phyloP scores from a whole-genome alignment of 92 coral and sea anemone genomes.

The Siderastrea siderea region DNA sequence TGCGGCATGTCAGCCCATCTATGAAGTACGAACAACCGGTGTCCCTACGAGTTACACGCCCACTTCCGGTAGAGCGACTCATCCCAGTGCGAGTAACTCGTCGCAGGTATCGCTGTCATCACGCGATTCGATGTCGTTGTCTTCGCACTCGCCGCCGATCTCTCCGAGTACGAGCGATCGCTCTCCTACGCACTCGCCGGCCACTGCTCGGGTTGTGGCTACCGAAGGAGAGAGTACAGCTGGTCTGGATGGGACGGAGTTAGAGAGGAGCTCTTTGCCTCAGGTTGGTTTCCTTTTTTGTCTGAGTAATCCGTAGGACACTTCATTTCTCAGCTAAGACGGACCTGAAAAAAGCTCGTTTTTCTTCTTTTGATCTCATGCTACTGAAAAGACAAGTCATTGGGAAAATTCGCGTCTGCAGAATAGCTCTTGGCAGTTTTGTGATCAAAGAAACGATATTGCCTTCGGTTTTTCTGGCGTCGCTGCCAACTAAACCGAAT shows the following conservation, averaged over 20 bases:
- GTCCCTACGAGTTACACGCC: slow-evolving; percentile 82
- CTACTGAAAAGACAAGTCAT: no score
- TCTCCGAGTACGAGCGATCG: slow-evolving; percentile 93
- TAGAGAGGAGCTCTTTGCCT: slow-evolving; percentile 69
- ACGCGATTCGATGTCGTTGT: slow-evolving; percentile 95
- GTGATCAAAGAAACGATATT: no score
- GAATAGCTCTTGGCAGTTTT: no score
- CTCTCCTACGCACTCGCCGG: slow-evolving; percentile 83
- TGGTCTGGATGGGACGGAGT: slow-evolving; percentile 74
- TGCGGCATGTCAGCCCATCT: slow-evolving; percentile 59
- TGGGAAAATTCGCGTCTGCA: no score
- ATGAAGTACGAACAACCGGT: slow-evolving; percentile 81
- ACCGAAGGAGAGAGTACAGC: slow-evolving; percentile 79
- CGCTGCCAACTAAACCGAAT: no score
- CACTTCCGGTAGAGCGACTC: slow-evolving; percentile 77
- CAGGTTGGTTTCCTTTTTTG: slow-evolving; percentile 57
- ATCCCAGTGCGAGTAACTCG: slow-evolving; percentile 76
- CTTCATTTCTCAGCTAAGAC: no score
- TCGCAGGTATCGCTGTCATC: slow-evolving; percentile 96
- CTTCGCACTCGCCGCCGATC: slow-evolving; percentile 94
- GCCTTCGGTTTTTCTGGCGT: no score
- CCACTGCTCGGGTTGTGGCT: slow-evolving; percentile 66
- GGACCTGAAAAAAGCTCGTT: no score
- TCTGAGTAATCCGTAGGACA: not conserved
- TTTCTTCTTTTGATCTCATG: no score